These are phyloP conservation scores for Holcopasites calliopsidis DNA, from an alignment of 1,140 invertebrate genomes.

Conservation along the genomic window DNA sequence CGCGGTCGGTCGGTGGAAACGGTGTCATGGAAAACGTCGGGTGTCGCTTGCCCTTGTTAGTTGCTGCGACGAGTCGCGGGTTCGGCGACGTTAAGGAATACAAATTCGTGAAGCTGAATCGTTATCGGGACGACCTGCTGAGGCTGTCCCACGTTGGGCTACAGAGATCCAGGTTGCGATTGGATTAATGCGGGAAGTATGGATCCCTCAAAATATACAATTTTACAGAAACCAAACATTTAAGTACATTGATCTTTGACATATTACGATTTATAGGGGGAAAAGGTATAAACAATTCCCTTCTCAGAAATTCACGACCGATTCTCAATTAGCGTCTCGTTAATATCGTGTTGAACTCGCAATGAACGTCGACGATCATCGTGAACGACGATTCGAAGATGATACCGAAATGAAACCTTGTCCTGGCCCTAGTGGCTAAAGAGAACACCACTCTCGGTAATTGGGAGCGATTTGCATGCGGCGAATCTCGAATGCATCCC, in stretches of 20 bases:
- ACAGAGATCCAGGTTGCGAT: background rate
- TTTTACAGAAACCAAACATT: no score
- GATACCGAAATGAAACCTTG: constrained; percentile 14
- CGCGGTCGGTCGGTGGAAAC: background rate
- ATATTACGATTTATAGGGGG: no score
- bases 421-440: constrained; percentile 17
- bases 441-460: constrained; percentile 54
- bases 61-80: background rate
- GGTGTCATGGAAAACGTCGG: constrained; percentile 6
- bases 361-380: constrained; percentile 5
- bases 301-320: no score
- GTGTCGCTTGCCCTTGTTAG: constrained; percentile 9
- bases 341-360: background rate
- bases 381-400: constrained; percentile 1
- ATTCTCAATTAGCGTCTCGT: constrained; percentile 17
- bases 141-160: no score
- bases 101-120: constrained; percentile 4
- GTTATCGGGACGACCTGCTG: background rate
- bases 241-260: no score
- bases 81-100: background rate
- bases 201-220: no score
- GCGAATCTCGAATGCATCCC: constrained; percentile 42
- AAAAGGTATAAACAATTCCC: background rate
- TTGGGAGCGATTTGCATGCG: constrained; percentile 58
- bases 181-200: background rate